These are phyloP conservation scores for Leucophora obtusa DNA, from an alignment of 2,888 invertebrate genomes.

Conservation along the genomic window DNA sequence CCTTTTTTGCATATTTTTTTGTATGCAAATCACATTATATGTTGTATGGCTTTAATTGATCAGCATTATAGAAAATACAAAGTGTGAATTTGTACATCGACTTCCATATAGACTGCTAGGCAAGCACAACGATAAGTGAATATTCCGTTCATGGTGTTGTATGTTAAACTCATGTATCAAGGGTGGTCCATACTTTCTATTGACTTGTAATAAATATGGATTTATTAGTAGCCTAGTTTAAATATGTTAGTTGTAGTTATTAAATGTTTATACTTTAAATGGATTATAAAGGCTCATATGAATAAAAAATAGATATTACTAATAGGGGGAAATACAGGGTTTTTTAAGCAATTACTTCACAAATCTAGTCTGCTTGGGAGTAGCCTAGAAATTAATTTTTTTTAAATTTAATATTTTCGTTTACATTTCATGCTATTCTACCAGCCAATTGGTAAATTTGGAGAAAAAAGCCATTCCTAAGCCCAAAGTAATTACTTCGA, in stretches of 20 bases:
- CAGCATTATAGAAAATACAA: conserved; percentile 19
- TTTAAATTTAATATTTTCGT: too few relatives aligned
- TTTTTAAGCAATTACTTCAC: too few relatives aligned
- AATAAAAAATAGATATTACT: too few relatives aligned
- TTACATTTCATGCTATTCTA: too few relatives aligned
- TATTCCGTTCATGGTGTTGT: neutral
- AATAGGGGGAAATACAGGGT: too few relatives aligned
- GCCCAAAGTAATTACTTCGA: too few relatives aligned
- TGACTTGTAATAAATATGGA: neutral
- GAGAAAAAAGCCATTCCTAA: too few relatives aligned
- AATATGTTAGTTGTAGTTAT: neutral
- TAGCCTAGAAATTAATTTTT: too few relatives aligned
- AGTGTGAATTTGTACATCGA: conserved; percentile 11
- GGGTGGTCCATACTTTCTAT: neutral
- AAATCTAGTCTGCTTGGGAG: too few relatives aligned
- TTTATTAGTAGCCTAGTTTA: neutral
- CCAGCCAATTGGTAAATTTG: too few relatives aligned
- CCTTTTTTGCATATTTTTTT: conserved; percentile 6
- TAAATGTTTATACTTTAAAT: neutral
- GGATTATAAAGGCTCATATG: too few relatives aligned
- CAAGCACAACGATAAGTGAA: neutral
- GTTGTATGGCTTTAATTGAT: conserved; percentile 47
- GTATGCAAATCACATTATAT: conserved; percentile 48
- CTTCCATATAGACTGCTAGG: neutral
- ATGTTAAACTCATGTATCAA: neutral